Base-by-base conservation (phyloP, 2,888 invertebrate genomes). In the Calliopum simillimum region DNA sequence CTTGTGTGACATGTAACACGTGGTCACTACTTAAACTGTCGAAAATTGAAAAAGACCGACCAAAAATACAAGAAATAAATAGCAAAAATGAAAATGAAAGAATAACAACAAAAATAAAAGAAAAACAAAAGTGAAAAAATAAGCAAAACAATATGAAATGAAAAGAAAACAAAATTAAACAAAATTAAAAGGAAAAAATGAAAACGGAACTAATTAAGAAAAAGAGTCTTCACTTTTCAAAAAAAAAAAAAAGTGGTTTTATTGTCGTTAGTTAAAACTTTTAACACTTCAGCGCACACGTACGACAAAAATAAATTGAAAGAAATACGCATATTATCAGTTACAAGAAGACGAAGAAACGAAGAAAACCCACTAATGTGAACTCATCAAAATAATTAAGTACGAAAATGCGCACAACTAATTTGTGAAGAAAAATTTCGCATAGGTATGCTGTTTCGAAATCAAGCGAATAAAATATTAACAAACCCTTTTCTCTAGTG, bases 1-100 rank as follows among this genome's bases (percentile, higher is more conserved):
- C 55, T 33, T 23, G 23, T 56, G 25, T 56, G 55, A 56, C 55
- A 56, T 56, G 55, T 25, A 56, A 56, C 55, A 56, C 55, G 55
- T 56, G 55, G 55, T 23, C 23, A 23, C 12, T 23, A 56, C 33
- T 33, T 33, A 33, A 33, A 6, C 1, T 33, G 33, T 33, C 33
- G 5, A 33, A 33, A 33, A 33, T n/a, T 33, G 33, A 6, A 33
- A 33, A 33, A 33, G 33, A 33, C 25, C 49, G 16, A 8, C 13
- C 13, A 44, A 49, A 49, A 49, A 16, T 49, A 16, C 16, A 49
- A 49, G 44, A 14, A 56, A 56, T 21, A 14, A 56, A 21, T 19
- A 19, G 25, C 33, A 25, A 25, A 21, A 56, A 56, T 23, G 14
- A 25, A 21, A 23, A 21, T 56, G 14, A 0, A 8, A 56, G 25